Evolutionary conservation across 2,113 vertebrate species (phyloP).

Genomic region (Malaclemys terrapin): DNA sequence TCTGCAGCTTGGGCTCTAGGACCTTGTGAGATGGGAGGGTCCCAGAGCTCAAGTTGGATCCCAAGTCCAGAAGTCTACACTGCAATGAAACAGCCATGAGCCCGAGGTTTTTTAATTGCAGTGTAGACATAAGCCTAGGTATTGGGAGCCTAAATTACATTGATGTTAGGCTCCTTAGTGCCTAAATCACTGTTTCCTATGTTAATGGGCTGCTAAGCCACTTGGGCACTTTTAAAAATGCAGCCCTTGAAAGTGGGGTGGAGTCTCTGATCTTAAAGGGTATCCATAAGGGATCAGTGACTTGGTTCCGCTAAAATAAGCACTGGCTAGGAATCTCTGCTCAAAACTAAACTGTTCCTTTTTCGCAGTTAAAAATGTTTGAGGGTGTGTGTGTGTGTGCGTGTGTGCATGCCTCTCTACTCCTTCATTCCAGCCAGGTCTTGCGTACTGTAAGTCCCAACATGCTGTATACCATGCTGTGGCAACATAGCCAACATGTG

Average conservation of each 20-base stretch:
- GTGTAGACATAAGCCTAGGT: background rate
- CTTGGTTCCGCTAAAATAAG: background rate
- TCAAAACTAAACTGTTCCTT: background rate
- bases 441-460: background rate
- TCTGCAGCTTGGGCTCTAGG: background rate
- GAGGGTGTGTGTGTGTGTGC: fast-evolving
- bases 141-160: background rate
- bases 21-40: background rate
- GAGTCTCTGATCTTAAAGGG: background rate
- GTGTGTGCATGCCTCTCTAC: background rate
- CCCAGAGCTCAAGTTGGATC: background rate
- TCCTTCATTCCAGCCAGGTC: background rate
- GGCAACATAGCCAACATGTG: background rate
- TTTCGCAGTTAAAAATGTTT: background rate
- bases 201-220: background rate
- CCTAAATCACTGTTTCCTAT: background rate
- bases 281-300: background rate
- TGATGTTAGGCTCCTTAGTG: background rate
- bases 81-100: background rate
- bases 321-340: background rate
- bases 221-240: background rate
- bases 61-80: background rate
- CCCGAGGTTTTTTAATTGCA: background rate
- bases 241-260: background rate
- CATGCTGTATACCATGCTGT: background rate